Evolutionary conservation across 1,140 invertebrate species (phyloP).

Genomic region (Drosophila eugracilis): DNA sequence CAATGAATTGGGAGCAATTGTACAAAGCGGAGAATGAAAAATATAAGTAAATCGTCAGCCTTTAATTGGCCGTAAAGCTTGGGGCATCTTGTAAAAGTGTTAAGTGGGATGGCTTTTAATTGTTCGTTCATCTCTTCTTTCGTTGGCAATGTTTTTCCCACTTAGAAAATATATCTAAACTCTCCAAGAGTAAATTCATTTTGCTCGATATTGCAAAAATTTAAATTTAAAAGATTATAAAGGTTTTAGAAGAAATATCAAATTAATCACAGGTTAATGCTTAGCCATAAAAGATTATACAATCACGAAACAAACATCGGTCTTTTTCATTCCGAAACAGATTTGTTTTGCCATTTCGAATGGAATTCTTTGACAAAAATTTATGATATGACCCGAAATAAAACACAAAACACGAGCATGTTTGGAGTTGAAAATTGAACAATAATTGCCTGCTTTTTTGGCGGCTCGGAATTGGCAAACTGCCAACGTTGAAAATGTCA

Average conservation of each 20-base stretch:
- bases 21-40: too few relatives aligned
- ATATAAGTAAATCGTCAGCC: neutral
- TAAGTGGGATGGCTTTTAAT: neutral
- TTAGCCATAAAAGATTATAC: neutral
- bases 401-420: constrained; percentile 34
- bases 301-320: neutral
- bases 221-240: too few relatives aligned
- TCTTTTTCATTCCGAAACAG: neutral
- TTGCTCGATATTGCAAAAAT: too few relatives aligned
- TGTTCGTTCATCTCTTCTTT: neutral
- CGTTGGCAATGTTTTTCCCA: neutral
- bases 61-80: neutral
- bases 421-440: constrained; percentile 35
- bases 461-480: constrained; percentile 48
- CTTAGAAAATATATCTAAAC: too few relatives aligned
- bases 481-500: constrained; percentile 47
- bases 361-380: constrained; percentile 29
- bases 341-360: constrained; percentile 7
- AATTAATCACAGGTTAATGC: too few relatives aligned
- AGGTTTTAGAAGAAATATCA: too few relatives aligned
- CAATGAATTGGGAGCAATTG: constrained; percentile 9
- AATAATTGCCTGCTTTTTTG: constrained; percentile 49
- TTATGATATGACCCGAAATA: constrained; percentile 21
- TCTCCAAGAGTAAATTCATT: too few relatives aligned
- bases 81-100: constrained; percentile 2